Conservation (phyloP, 1,140 invertebrate species). For the Anadara kagoshimensis region DNA sequence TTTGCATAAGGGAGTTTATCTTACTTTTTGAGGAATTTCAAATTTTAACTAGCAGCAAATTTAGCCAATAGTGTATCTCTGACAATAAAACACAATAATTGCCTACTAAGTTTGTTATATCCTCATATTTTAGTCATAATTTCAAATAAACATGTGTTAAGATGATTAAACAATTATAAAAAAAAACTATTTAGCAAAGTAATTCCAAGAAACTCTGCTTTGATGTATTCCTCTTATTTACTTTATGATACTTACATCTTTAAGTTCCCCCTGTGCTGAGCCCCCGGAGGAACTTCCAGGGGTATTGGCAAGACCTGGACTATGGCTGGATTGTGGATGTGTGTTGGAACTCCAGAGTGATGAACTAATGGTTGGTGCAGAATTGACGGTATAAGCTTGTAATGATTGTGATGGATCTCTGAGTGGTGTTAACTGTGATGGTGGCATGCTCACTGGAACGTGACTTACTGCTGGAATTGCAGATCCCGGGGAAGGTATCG, state of each 20-base stretch:
- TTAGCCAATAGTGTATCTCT: too few species aligned
- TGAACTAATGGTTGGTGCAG: conserved; percentile 26
- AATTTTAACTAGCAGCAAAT: too few species aligned
- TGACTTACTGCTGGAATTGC: too few species aligned
- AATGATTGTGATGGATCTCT: too few species aligned
- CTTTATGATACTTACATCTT: conserved; percentile 19
- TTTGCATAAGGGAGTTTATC: too few species aligned
- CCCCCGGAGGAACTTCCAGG: conserved; percentile 11
- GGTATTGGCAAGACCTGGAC: conserved; percentile 20
- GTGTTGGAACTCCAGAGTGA: conserved; percentile 12
- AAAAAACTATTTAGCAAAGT: neutral
- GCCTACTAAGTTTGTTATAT: too few species aligned
- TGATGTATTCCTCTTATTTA: neutral
- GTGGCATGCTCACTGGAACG: too few species aligned
- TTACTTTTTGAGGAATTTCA: too few species aligned
- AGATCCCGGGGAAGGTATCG: neutral
- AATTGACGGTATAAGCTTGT: too few species aligned
- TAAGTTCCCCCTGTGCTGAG: conserved; percentile 8
- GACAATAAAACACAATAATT: too few species aligned
- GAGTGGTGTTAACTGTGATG: too few species aligned
- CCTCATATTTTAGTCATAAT: too few species aligned
- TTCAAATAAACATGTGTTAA: neutral
- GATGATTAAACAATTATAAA: neutral
- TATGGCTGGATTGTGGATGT: conserved; percentile 15
- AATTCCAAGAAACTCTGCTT: neutral